Evolutionary conservation across 2,797 vertebrate genomes (phyloP).

Genomic region (Labeo calbasu): DNA sequence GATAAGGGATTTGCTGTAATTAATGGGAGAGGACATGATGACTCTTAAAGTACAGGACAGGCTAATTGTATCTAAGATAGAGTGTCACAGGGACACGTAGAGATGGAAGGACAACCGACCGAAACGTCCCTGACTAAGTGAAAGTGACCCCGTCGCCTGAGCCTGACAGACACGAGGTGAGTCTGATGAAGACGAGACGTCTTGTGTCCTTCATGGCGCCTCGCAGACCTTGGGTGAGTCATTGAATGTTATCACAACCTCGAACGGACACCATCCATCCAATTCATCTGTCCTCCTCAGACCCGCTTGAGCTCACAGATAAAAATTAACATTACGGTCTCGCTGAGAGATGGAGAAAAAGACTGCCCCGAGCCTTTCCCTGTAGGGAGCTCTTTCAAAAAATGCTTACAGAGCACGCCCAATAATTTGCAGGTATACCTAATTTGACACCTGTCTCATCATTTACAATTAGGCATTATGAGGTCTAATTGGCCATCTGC

Average conservation of each 20-base stretch:
- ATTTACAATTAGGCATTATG: slow-evolving; percentile 82
- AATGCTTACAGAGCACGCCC: slow-evolving; percentile 50
- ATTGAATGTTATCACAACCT: slow-evolving; percentile 47
- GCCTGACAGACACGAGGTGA: slow-evolving; percentile 33
- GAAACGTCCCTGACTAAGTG: slow-evolving; percentile 31
- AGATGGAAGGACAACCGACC: slow-evolving; percentile 24
- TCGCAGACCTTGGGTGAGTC: slow-evolving; percentile 64
- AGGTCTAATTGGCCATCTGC: slow-evolving; percentile 82
- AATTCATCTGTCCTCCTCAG: neutral
- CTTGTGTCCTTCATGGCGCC: slow-evolving; percentile 37
- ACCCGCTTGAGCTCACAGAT: neutral
- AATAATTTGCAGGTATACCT: slow-evolving; percentile 73
- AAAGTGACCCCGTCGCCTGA: slow-evolving; percentile 14
- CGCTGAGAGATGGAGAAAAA: neutral
- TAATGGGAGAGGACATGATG: slow-evolving; percentile 68
- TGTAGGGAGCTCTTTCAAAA: slow-evolving; percentile 16
- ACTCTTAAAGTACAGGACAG: slow-evolving; percentile 64
- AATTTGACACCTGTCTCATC: slow-evolving; percentile 82
- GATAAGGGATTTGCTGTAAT: slow-evolving; percentile 75
- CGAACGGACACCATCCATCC: slow-evolving; percentile 2
- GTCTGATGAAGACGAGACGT: slow-evolving; percentile 54
- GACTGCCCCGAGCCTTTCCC: neutral
- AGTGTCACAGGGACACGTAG: slow-evolving; percentile 65
- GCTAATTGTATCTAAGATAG: slow-evolving; percentile 75
- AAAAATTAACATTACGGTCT: neutral